Conservation (phyloP, 2,888 invertebrate species). For the Heliconius sara region DNA sequence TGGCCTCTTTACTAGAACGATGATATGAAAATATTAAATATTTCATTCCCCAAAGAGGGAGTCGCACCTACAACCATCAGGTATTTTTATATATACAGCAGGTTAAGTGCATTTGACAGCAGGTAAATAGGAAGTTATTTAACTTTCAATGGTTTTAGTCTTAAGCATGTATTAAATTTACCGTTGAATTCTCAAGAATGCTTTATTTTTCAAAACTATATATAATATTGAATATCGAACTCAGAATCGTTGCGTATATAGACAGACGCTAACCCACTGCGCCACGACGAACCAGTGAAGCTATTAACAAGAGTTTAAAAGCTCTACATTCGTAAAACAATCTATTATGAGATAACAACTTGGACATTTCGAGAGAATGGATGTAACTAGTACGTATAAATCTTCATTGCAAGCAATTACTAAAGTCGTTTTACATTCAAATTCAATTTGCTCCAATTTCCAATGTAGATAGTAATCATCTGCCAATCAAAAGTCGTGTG, state of each 20-base stretch:
- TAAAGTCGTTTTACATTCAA: constrained; percentile 54
- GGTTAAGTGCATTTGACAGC: too few species aligned
- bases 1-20: too few species aligned
- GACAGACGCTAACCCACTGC: too few species aligned
- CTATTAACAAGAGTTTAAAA: background rate
- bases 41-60: too few species aligned
- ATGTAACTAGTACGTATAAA: constrained; percentile 41
- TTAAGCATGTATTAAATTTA: too few species aligned
- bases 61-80: too few species aligned
- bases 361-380: constrained; percentile 35
- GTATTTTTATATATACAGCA: too few species aligned
- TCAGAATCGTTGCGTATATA: background rate
- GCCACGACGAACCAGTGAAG: background rate
- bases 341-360: constrained; percentile 37
- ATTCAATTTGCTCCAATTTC: constrained; percentile 55
- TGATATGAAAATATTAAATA: too few species aligned
- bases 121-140: too few species aligned
- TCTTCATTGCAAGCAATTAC: constrained; percentile 50
- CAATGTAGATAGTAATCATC: constrained; percentile 53
- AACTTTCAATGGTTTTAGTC: too few species aligned
- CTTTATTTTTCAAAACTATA: too few species aligned
- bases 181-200: too few species aligned
- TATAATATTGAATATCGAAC: background rate
- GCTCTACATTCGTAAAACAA: constrained; percentile 14
- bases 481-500: constrained; percentile 49